Conservation (phyloP, 2,888 invertebrate genomes). For the Andrena minutula region DNA sequence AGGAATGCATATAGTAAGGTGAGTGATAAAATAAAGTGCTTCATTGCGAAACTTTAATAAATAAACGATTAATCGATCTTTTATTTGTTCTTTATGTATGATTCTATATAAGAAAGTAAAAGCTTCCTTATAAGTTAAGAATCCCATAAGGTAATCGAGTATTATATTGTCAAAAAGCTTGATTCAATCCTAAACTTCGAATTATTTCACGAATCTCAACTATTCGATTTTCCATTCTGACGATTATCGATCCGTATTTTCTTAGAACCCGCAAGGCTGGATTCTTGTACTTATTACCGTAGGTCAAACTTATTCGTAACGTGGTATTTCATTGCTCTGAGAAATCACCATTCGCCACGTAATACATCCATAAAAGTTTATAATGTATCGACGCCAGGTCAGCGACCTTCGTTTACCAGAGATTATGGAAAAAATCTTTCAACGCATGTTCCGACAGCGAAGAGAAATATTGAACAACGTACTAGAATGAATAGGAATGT, state of each 20-base stretch:
- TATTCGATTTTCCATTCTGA: slow-evolving; percentile 24
- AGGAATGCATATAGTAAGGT: not conserved
- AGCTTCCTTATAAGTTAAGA: no score
- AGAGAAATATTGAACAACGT: not conserved
- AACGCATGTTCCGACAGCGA: not conserved
- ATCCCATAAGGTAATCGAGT: no score
- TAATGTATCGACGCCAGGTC: no score
- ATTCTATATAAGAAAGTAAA: not conserved
- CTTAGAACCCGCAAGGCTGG: slow-evolving; percentile 26
- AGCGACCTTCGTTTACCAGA: not conserved
- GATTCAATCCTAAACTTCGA: not conserved
- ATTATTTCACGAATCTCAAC: slow-evolving; percentile 21
- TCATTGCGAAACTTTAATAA: not conserved
- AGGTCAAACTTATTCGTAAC: slow-evolving; percentile 6
- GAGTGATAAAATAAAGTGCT: no score
- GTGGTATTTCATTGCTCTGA: not conserved
- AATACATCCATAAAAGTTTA: no score
- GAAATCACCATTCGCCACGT: not conserved
- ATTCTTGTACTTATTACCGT: slow-evolving; percentile 27
- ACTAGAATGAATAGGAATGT: slow-evolving; percentile 7
- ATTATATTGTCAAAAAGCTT: no score
- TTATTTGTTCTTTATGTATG: not conserved
- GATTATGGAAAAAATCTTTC: not conserved
- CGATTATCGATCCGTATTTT: slow-evolving; percentile 46
- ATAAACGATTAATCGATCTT: not conserved